Base-by-base conservation (phyloP, 2,113 vertebrate genomes). In the Neoarius graeffei region DNA sequence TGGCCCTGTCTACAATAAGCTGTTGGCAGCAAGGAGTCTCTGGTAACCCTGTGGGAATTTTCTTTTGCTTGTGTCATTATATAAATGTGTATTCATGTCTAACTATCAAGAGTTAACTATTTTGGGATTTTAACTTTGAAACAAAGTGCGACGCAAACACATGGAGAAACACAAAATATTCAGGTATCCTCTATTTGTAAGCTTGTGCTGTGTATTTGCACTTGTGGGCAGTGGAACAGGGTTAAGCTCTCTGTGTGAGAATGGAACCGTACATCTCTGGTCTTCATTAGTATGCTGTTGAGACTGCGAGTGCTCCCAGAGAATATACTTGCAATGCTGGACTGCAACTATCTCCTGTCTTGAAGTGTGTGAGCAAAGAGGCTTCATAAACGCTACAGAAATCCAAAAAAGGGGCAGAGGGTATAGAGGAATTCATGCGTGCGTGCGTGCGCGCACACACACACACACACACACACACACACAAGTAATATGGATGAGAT, bases 211-310 rank as follows among this genome's bases (percentile, higher is more conserved):
- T 59, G 73, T 79, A 60, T 89, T 84, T 52, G 86, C 35, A 84
- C 42, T 10, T 60, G 64, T 60, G 56, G 52, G 50, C 60, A 83
- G 79, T 84, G 81, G 35, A 42, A 42, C 35, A 42, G 35, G 35
- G 35, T 42, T 42, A 60, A 50, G 60, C 25, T 73, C 81, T 64
- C 27, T 77, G n/a, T 35, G 76, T 35, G 76, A 84, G 71, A 79
- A 84, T 80, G 62, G 71, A 74, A 84, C 19, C 30, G 27, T 81
- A 66, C 87, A 85, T 74, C 83, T 86, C 66, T 20, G 56, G 35
- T 62, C 83, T 90, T 90, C 88, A 85, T 90, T 87, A 85, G 89
- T 89, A 89, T 90, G 89, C 85, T 85, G 89, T 30, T 86, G 81
- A 88, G 85, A 35, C 35, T 79, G 60, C 52, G 23, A 84, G 85